These are phyloP conservation scores for Danio albolineatus DNA, from an alignment of 2,797 vertebrate genomes.

Conservation along the genomic window DNA sequence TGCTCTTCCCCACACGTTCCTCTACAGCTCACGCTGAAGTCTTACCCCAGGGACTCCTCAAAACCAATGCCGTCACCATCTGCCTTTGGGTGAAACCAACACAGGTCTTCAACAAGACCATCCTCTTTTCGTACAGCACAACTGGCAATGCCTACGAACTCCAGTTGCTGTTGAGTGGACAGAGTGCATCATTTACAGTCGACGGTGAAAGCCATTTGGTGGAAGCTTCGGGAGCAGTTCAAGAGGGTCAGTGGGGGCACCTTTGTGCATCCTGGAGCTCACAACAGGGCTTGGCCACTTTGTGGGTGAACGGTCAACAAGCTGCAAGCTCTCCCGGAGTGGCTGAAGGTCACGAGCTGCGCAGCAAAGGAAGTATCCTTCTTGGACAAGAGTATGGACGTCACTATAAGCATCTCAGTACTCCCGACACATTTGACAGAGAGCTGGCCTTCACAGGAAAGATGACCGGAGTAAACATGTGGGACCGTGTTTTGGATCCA, in stretches of 20 bases:
- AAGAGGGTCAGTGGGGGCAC: slow-evolving; percentile 83
- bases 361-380: slow-evolving; percentile 84
- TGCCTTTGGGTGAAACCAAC: slow-evolving; percentile 93
- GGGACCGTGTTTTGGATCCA: slow-evolving; percentile 85
- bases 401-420: slow-evolving; percentile 56
- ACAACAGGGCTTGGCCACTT: slow-evolving; percentile 74
- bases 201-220: slow-evolving; percentile 81
- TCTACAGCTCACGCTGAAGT: slow-evolving; percentile 87
- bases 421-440: slow-evolving; percentile 79
- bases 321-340: slow-evolving; percentile 68
- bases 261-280: slow-evolving; percentile 90
- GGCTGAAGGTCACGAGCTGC: slow-evolving; percentile 80
- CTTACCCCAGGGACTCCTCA: slow-evolving; percentile 76
- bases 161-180: slow-evolving; percentile 85
- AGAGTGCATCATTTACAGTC: slow-evolving; percentile 79
- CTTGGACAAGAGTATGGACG: slow-evolving; percentile 87
- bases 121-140: slow-evolving; percentile 91
- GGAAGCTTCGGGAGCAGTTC: slow-evolving; percentile 66
- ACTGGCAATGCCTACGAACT: slow-evolving; percentile 88
- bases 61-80: slow-evolving; percentile 82
- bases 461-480: slow-evolving; percentile 93
- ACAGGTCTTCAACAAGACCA: slow-evolving; percentile 84
- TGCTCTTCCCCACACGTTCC: slow-evolving; percentile 96
- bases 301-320: slow-evolving; percentile 84
- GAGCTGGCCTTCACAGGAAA: slow-evolving; percentile 89